Base-by-base conservation (phyloP, 2,888 invertebrate species). In the Caenorhabditis drosophilae region DNA sequence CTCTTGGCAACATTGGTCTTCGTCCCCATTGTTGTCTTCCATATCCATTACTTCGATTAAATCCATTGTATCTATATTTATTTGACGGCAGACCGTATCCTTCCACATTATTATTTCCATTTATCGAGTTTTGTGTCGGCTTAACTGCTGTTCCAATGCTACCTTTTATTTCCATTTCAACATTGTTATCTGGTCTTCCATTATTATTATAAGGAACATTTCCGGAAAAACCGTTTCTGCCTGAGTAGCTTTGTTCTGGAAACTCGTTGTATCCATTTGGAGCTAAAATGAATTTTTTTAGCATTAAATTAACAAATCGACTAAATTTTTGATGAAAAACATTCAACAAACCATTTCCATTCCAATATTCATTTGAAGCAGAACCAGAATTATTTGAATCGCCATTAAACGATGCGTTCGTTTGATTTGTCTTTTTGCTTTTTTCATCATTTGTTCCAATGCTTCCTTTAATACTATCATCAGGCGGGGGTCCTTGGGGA, bases 381-480 rank as follows among this genome's bases (percentile, higher is more conserved):
- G 54, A 50, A 25, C 36, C 55, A 26, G 54, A 49, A 47, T 49
- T 49, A 40, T 41, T 58, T 9, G 38, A 34, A 18, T 45, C 20
- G 40, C 20, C 20, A 40, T 40, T 40, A 18, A 40, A 20, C 18
- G 4, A 4, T n/a, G 15, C 16, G 16, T 40, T 40, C 4, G 16
- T 48, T 23, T 49, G 34, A 44, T 27, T 55, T 4, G 46, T 25
- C 4, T 40, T 49, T 2, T 25, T 16, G 12, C 49, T 47, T 25
- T 56, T 50, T 22, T 50, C 50, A 31, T 52, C 55, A n/a, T 55
- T 51, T 18, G 35, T 52, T 26, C 62, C 62, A 16, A 62, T 23
- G 27, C 62, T 62, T 40, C 60, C 60, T 38, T 56, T 56, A 25
- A 62, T 62, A 45, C 47, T 41, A 44, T 62, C 52, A 44, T 62